Evolutionary conservation across 2,113 vertebrate species (phyloP).

Genomic region (Ctenodactylus gundi): DNA sequence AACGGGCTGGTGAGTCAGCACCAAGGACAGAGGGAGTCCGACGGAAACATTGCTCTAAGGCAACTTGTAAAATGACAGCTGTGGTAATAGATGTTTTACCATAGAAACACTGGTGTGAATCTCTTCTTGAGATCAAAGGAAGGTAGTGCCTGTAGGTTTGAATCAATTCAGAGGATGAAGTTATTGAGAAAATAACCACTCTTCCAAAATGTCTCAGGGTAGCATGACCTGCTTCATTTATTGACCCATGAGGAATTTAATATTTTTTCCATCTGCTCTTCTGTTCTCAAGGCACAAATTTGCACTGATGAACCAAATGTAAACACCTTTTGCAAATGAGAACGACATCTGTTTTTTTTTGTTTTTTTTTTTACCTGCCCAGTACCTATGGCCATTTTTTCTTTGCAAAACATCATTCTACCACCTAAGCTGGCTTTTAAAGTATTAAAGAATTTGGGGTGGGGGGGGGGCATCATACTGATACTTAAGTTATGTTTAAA

Average conservation of each 20-base stretch:
- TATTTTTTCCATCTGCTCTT: neutral
- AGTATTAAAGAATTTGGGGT: neutral
- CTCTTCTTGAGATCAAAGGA: neutral
- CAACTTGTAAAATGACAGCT: neutral
- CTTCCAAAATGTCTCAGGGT: neutral
- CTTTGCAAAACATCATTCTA: slow-evolving; percentile 37
- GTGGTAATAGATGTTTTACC: neutral
- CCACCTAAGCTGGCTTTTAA: neutral
- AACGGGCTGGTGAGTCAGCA: slow-evolving; percentile 33
- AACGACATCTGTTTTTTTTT: neutral
- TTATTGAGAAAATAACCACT: neutral
- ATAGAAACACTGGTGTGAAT: neutral
- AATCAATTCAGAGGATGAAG: neutral
- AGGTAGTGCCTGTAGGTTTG: neutral
- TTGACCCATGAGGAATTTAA: neutral
- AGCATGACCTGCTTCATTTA: neutral
- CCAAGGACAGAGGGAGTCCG: slow-evolving; percentile 39
- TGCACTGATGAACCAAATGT: neutral
- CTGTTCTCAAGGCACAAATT: neutral
- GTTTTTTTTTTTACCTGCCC: neutral
- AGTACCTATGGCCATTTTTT: neutral
- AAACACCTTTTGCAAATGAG: neutral
- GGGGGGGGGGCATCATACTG: neutral
- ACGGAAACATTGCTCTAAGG: accelerated
- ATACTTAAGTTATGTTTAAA: neutral